Evolutionary conservation across 2,888 invertebrate species (phyloP), one percentile per base, ranked within the genome.

Genomic region (Acanthoscelides obtectus): DNA sequence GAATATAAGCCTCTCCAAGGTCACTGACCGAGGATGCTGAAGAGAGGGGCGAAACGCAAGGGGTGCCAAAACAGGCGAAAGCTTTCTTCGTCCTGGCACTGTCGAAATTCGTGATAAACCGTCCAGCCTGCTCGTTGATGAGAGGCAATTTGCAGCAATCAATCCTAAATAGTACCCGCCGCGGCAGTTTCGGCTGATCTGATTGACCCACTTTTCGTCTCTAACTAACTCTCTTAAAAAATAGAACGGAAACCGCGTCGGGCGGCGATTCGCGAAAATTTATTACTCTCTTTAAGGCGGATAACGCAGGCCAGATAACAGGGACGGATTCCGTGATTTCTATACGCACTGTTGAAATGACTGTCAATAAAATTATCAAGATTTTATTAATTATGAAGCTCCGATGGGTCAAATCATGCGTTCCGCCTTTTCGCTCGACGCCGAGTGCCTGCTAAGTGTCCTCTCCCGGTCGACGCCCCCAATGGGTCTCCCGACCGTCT

Each of bases 221-320:
- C 74, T 74, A 45, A 45, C 12, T 45, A 45, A 45, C 45, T 45
- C 25, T 25, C 45, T 45, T 45, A 45, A 79, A 77, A 80, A 77
- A 74, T 80, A 72, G 79, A 81, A 78, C 81, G 81, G 81, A 81
- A 80, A 77, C 75, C 74, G 74, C 78, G 75, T 76, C 77, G 76
- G 74, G n/a, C n/a, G 45, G 17, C 71, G 77, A 79, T 79, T 80
- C 75, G 80, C 79, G 76, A 81, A 81, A 78, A 77, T 76, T 78
- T 79, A 76, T 78, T 6, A 45, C 12, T 68, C 69, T 66, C 45
- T 20, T 68, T 12, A 45, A 45, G 45, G 17, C 45, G 17, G 45
- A 45, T 45, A 45, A 45, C 45, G 45, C 45, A 45, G 45, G 17
- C 12, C 12, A 45, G 17, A 45, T 6, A 1, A 45, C 45, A 45